phyloP scores from a whole-genome alignment of 2,113 vertebrate genomes.

The Craseonycteris thonglongyai region DNA sequence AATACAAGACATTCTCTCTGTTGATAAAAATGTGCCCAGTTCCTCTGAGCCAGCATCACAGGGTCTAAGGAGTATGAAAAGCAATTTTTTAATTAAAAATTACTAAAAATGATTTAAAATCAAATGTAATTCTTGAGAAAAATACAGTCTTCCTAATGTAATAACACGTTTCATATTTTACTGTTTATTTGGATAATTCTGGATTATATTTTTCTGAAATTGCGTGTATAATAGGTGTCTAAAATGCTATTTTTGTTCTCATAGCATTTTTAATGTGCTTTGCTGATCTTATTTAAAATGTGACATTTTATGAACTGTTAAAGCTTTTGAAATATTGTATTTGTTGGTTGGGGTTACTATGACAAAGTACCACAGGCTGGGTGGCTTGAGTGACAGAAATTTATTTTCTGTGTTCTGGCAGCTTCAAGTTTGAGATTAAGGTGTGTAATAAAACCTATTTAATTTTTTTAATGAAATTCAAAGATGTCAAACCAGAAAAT shows the following conservation, averaged over 20 bases:
- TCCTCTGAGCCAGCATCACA: not conserved
- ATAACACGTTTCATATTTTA: not conserved
- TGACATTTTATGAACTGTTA: not conserved
- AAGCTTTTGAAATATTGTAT: not conserved
- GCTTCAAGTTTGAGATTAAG: not conserved
- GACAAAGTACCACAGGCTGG: not conserved
- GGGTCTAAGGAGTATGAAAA: not conserved
- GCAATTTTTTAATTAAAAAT: not conserved
- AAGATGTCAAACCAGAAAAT: not conserved
- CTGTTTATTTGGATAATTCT: not conserved
- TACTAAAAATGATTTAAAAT: not conserved
- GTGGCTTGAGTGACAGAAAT: not conserved
- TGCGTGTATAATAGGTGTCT: not conserved
- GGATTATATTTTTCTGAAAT: not conserved
- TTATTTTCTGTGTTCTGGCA: not conserved
- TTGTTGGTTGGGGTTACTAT: too few species aligned
- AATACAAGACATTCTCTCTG: not conserved
- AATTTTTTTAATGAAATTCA: not conserved
- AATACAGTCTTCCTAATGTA: not conserved
- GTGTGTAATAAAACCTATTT: not conserved
- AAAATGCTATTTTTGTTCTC: not conserved
- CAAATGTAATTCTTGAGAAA: not conserved
- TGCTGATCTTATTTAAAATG: not conserved
- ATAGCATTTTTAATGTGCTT: not conserved
- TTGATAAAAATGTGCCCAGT: not conserved